Percentiles rank a stretch among this genome's conserved stretches.
These are phyloP conservation scores for Clarias pachynema DNA, from an alignment of 2,797 vertebrate species.

Conservation along the genomic window DNA sequence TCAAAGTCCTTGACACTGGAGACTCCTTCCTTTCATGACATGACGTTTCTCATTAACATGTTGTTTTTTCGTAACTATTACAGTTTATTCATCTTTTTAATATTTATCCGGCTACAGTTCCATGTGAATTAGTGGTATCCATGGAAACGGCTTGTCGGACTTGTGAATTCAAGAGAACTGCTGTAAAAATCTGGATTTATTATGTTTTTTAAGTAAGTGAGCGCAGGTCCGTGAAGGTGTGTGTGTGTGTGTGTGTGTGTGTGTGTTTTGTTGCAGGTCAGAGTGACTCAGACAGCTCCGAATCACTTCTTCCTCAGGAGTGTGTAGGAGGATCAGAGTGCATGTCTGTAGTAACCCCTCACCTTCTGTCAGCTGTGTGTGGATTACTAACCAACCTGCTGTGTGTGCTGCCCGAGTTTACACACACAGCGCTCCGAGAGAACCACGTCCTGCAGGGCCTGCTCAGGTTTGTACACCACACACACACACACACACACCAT, in stretches of 20 bases:
- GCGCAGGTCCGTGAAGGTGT: too few species aligned
- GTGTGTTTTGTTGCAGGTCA: conserved; percentile 75
- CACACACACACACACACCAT: neutral
- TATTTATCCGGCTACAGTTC: neutral
- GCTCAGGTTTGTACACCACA: conserved; percentile 74
- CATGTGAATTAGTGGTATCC: neutral
- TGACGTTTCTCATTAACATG: neutral
- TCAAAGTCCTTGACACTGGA: neutral
- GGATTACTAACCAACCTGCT: conserved; percentile 87
- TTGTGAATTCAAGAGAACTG: neutral
- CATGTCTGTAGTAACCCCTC: conserved; percentile 81
- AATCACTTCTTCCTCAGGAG: conserved; percentile 73
- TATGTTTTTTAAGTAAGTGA: too few species aligned
- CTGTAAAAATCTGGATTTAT: neutral
- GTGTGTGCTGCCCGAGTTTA: conserved; percentile 81
- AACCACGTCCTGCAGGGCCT: conserved; percentile 78
- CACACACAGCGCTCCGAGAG: conserved; percentile 76
- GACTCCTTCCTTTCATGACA: neutral
- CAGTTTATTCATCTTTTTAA: neutral
- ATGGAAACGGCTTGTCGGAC: neutral
- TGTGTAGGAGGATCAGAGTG: conserved; percentile 69
- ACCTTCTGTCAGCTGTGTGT: conserved; percentile 86
- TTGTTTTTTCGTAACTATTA: neutral
- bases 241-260: neutral
- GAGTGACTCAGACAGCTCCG: conserved; percentile 77